Conservation (phyloP, 2,797 vertebrate genomes). For the Salmo trutta region DNA sequence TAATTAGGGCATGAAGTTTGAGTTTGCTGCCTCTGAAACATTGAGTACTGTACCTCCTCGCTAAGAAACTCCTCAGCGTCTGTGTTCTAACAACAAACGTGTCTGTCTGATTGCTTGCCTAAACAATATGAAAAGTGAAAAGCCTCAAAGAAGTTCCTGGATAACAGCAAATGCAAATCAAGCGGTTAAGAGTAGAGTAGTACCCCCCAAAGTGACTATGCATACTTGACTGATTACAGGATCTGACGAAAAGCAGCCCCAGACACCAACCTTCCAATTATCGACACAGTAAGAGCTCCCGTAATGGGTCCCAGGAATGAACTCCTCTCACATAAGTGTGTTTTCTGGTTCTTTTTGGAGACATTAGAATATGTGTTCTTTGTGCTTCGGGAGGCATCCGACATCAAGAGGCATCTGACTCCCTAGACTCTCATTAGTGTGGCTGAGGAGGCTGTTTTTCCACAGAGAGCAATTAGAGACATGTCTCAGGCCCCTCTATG, state of each 20-base stretch:
- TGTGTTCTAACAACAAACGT: background rate
- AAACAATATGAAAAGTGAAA: background rate
- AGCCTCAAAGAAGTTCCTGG: background rate
- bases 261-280: background rate
- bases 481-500: background rate
- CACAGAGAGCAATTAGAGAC: conserved; percentile 8
- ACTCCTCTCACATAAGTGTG: too few species aligned
- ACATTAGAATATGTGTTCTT: background rate
- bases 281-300: background rate
- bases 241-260: background rate
- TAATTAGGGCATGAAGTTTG: background rate
- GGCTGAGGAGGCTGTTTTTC: background rate
- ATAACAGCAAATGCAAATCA: background rate
- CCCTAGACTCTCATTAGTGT: conserved; percentile 11
- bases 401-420: background rate
- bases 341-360: too few species aligned
- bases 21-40: background rate
- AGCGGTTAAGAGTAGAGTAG: background rate
- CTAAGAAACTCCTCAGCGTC: background rate
- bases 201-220: background rate
- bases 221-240: background rate
- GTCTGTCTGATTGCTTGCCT: background rate
- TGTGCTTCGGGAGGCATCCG: background rate
- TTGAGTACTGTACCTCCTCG: background rate
- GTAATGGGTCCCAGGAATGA: background rate